These are phyloP conservation scores for Mythimna impura DNA, from an alignment of 2,888 invertebrate genomes.

Conservation along the genomic window DNA sequence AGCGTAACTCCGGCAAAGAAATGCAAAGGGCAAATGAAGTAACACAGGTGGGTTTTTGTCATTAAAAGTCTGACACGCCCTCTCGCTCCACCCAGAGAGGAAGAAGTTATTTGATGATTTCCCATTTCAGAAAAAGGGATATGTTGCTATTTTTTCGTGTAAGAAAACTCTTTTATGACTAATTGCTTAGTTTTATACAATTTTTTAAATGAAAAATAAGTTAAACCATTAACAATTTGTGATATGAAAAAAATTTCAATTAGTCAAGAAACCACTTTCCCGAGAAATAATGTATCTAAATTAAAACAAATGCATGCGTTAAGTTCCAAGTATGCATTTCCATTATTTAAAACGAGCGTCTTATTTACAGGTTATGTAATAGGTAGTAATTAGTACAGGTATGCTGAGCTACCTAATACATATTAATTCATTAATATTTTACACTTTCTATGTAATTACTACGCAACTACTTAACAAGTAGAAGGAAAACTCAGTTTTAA, in stretches of 20 bases:
- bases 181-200: too few species aligned
- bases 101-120: too few species aligned
- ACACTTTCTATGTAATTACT: constrained; percentile 10
- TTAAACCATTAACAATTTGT: too few species aligned
- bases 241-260: neutral
- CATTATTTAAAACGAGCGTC: neutral
- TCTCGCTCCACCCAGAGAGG: too few species aligned
- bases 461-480: neutral
- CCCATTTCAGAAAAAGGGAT: too few species aligned
- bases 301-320: constrained; percentile 1
- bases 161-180: neutral
- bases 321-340: neutral
- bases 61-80: too few species aligned
- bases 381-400: neutral
- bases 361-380: neutral
- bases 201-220: too few species aligned
- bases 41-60: too few species aligned
- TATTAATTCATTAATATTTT: constrained; percentile 20
- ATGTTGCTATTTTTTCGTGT: neutral
- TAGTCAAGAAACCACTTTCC: neutral
- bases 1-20: too few species aligned
- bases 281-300: neutral
- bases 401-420: constrained; percentile 7
- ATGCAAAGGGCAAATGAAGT: too few species aligned
- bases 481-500: constrained; percentile 13